Evolutionary conservation across 2,888 invertebrate genomes (phyloP).

Genomic region (Priocnemis perturbator): DNA sequence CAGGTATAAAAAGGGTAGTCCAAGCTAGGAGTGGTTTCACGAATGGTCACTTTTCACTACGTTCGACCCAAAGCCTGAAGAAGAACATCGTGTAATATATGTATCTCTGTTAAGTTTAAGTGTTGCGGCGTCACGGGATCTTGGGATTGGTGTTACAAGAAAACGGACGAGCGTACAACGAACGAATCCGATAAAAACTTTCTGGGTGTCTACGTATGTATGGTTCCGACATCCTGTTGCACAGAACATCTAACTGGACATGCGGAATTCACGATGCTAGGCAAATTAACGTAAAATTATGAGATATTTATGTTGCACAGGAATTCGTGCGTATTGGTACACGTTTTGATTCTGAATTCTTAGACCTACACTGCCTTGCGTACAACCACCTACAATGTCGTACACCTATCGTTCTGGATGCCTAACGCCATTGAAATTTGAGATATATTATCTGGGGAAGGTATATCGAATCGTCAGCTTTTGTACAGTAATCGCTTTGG

Average conservation of each 20-base stretch:
- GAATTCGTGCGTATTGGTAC: too few relatives aligned
- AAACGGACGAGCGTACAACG: constrained; percentile 4
- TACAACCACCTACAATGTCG: constrained; percentile 19
- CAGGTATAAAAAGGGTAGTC: too few relatives aligned
- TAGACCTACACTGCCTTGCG: too few relatives aligned
- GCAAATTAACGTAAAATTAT: neutral
- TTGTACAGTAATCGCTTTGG: constrained; percentile 38
- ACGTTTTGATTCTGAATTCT: too few relatives aligned
- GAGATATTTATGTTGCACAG: neutral
- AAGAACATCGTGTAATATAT: neutral
- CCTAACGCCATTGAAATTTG: constrained; percentile 36
- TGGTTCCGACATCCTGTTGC: constrained; percentile 47
- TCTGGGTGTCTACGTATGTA: constrained; percentile 41
- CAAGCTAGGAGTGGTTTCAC: too few relatives aligned
- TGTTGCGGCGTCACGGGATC: constrained; percentile 48
- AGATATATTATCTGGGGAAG: constrained; percentile 45
- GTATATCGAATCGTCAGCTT: constrained; percentile 38
- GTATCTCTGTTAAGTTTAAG: constrained; percentile 33
- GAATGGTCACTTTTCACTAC: too few relatives aligned
- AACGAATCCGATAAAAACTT: constrained; percentile 23
- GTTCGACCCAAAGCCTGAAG: too few relatives aligned
- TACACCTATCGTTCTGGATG: constrained; percentile 45
- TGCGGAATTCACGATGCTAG: neutral
- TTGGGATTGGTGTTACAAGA: constrained; percentile 46
- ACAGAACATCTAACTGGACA: constrained; percentile 7